Evolutionary conservation across 2,888 invertebrate species (phyloP).

Genomic region (Escarpia spicata): DNA sequence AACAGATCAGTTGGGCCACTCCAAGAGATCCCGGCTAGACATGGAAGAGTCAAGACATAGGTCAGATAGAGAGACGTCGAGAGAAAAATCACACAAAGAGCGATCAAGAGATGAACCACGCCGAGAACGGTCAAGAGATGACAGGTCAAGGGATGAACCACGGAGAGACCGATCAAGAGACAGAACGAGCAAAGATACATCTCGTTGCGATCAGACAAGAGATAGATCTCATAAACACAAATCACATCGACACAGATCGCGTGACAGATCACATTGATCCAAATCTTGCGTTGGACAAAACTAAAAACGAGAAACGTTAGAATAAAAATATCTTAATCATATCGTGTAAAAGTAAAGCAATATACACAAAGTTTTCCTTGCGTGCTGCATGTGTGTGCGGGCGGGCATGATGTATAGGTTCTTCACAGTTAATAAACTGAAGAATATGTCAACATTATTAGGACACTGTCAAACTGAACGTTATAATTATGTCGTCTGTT

Average conservation of each 20-base stretch:
- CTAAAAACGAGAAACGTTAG: too few relatives aligned
- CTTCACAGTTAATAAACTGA: neutral
- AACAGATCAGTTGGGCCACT: neutral
- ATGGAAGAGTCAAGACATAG: neutral
- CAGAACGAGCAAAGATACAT: neutral
- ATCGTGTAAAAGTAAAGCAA: too few relatives aligned
- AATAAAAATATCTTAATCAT: too few relatives aligned
- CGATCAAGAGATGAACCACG: neutral
- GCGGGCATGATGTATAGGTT: neutral
- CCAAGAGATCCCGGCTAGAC: neutral
- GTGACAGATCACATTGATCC: neutral
- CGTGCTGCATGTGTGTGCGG: too few relatives aligned
- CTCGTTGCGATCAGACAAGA: neutral
- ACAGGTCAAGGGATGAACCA: neutral
- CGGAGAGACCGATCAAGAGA: neutral
- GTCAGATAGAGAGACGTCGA: neutral
- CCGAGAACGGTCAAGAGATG: neutral
- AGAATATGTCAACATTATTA: neutral
- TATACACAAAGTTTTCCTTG: too few relatives aligned
- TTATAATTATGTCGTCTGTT: neutral
- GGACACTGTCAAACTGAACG: neutral
- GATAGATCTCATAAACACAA: neutral
- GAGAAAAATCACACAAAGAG: neutral
- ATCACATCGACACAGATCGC: slow-evolving; percentile 16
- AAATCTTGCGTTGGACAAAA: neutral